Conservation (phyloP, 2,113 vertebrate genomes). For the Shinisaurus crocodilurus region DNA sequence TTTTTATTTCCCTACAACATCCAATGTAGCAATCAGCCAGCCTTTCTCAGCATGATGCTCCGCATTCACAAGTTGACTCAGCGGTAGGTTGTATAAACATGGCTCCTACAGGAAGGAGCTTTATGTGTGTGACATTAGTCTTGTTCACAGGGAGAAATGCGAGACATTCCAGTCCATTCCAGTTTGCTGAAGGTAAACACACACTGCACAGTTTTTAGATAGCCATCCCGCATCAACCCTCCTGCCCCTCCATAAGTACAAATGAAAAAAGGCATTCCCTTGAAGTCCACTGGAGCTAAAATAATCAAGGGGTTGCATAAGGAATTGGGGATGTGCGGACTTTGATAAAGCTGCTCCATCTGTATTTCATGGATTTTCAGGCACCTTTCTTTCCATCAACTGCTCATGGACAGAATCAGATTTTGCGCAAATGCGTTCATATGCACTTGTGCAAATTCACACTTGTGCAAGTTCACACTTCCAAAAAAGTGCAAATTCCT, state of each 20-base stretch:
- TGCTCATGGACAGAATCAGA: too few relatives aligned
- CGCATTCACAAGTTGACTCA: conserved; percentile 71
- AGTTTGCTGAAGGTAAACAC: conserved; percentile 51
- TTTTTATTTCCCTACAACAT: conserved; percentile 65
- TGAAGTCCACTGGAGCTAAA: background rate
- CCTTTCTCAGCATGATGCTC: conserved; percentile 68
- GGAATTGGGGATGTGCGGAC: background rate
- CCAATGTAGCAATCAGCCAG: conserved; percentile 61
- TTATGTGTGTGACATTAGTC: conserved; percentile 60
- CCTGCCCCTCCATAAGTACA: conserved; percentile 17
- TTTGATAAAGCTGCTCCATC: too few relatives aligned
- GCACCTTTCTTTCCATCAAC: too few relatives aligned
- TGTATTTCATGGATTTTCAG: too few relatives aligned
- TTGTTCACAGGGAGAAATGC: conserved; percentile 57
- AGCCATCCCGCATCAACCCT: background rate
- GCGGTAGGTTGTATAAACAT: conserved; percentile 79
- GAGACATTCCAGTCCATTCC: conserved; percentile 41
- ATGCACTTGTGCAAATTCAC: too few relatives aligned
- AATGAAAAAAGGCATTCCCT: background rate
- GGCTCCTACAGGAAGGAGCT: conserved; percentile 66
- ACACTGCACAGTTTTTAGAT: conserved; percentile 1
- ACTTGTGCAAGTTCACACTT: too few relatives aligned
- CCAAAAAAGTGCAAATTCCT: too few relatives aligned
- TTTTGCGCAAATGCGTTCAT: too few relatives aligned
- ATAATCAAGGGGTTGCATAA: background rate